phyloP scores from a whole-genome alignment of 2,797 vertebrate genomes.

The Diplodus puntazzo region DNA sequence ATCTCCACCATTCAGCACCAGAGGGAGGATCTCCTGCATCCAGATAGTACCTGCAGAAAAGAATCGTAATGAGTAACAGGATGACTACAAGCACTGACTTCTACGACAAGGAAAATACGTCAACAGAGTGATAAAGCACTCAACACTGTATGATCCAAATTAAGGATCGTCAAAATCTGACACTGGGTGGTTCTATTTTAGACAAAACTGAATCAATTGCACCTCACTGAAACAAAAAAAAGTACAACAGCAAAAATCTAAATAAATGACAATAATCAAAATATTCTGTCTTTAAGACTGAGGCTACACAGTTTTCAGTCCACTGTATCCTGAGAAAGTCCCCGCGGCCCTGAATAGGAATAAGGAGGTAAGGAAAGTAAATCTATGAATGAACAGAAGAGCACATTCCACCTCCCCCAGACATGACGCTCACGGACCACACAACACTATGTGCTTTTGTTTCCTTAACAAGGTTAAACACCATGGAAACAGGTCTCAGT shows the following conservation, averaged over 20 bases:
- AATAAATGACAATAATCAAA: too few species aligned
- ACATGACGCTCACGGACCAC: background rate
- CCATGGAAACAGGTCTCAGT: background rate
- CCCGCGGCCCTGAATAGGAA: background rate
- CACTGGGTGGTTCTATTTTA: background rate
- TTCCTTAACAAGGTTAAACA: background rate
- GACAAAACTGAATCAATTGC: background rate
- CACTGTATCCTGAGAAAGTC: too few species aligned
- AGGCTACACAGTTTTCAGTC: background rate
- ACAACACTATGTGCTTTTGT: background rate
- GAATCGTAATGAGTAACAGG: background rate
- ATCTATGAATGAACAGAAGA: background rate
- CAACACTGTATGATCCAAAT: background rate
- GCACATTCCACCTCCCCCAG: background rate
- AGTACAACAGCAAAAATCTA: background rate
- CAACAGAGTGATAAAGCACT: background rate
- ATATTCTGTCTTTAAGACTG: background rate
- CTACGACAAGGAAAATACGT: background rate
- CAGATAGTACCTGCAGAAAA: conserved; percentile 82
- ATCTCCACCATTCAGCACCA: conserved; percentile 88
- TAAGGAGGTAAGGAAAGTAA: background rate
- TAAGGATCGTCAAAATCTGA: background rate
- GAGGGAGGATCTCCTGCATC: conserved; percentile 87
- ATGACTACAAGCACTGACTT: conserved; percentile 66
- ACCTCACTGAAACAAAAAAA: too few species aligned